Evolutionary conservation across 2,888 invertebrate genomes (phyloP).

Genomic region (Antheraea yamamai): DNA sequence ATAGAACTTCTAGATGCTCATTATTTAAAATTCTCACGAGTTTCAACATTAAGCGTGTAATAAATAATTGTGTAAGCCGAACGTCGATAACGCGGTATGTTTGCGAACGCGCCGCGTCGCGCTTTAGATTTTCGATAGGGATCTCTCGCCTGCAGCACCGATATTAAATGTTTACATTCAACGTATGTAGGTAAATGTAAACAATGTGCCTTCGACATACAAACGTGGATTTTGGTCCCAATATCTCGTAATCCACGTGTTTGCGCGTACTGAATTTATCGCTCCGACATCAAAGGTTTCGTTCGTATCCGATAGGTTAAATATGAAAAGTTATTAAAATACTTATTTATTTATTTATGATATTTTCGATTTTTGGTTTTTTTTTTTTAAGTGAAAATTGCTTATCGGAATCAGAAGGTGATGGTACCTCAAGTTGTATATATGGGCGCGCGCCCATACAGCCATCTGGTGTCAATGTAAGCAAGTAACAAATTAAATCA

Average conservation of each 20-base stretch:
- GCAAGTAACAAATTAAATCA: no score
- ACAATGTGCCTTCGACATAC: constrained; percentile 47
- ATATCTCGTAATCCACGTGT: constrained; percentile 55
- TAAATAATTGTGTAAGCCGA: constrained; percentile 12
- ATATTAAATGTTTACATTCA: constrained; percentile 72
- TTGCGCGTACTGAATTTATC: constrained; percentile 42
- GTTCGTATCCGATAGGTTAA: constrained; percentile 9
- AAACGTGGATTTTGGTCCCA: constrained; percentile 47
- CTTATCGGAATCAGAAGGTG: not conserved
- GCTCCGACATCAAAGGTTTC: constrained; percentile 34
- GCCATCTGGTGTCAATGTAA: no score
- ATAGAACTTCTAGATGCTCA: not conserved
- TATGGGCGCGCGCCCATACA: no score
- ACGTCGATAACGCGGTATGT: not conserved
- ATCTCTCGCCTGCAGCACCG: constrained; percentile 33
- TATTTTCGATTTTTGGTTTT: not conserved
- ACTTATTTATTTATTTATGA: not conserved
- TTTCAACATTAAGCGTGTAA: constrained; percentile 26
- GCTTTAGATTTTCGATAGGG: constrained; percentile 19
- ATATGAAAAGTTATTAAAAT: constrained; percentile 16
- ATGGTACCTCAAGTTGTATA: no score
- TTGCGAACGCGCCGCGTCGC: constrained; percentile 11
- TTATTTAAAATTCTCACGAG: not conserved
- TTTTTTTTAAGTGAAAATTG: not conserved
- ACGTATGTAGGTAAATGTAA: constrained; percentile 58